A percentile compares a stretch with the other conserved stretches of the same genome.
These are phyloP conservation scores for Cantharis lateralis DNA, from an alignment of 2,888 invertebrate genomes.

Conservation along the genomic window DNA sequence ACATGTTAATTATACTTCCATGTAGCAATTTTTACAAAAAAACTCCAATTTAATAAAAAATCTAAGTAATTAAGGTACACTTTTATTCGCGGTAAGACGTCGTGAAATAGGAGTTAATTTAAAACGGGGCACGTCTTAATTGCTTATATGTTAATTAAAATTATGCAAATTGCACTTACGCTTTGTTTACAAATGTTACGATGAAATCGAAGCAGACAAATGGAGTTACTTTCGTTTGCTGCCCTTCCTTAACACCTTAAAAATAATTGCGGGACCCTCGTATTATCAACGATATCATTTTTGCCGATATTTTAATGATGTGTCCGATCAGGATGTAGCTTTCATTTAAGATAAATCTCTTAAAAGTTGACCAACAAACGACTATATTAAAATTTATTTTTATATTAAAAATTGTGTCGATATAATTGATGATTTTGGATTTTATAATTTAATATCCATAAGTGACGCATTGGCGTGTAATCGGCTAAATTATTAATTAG, in stretches of 20 bases:
- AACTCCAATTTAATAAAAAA: background rate
- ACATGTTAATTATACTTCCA: background rate
- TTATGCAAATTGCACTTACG: background rate
- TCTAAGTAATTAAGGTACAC: background rate
- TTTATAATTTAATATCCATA: conserved; percentile 9
- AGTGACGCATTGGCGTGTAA: conserved; percentile 6
- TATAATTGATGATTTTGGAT: conserved; percentile 7
- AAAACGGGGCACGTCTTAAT: background rate
- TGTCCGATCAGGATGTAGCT: conserved; percentile 1
- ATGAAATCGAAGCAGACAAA: background rate
- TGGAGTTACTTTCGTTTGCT: background rate
- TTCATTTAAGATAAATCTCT: conserved; percentile 25
- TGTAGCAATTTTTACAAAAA: background rate
- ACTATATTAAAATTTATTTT: conserved; percentile 6
- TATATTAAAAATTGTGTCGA: conserved; percentile 5
- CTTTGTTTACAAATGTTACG: background rate
- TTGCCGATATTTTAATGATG: background rate
- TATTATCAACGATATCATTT: background rate
- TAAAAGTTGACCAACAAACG: background rate
- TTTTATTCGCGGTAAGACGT: background rate
- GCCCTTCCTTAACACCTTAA: background rate
- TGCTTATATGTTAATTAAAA: background rate
- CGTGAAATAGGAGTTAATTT: background rate
- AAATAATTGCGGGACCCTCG: background rate
- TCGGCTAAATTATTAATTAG: conserved; percentile 12